Base-by-base conservation (phyloP, 2,888 invertebrate genomes). In the Cephus rjabovi region DNA sequence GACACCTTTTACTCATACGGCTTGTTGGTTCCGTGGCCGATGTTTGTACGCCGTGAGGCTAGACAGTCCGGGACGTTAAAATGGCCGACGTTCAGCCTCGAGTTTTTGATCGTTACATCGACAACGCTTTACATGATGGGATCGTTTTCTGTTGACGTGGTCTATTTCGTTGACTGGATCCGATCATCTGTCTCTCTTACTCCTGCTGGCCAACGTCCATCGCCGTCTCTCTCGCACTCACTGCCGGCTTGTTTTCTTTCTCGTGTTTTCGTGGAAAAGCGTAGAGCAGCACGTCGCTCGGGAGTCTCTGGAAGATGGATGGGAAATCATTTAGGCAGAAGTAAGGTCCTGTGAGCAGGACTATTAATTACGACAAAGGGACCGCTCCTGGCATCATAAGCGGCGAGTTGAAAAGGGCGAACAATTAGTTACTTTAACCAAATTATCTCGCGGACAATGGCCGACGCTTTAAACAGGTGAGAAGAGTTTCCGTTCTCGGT, bases 341-440 rank as follows among this genome's bases (percentile, higher is more conserved):
- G 86, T 86, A 85, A 84, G 80, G 83, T 82, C 82, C 82, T 83
- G 82, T 84, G 84, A 84, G 86, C 83, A 86, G 88, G 87, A 90
- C 91, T 91, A 91, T 91, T 91, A 91, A 91, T 91, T 91, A 91
- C 87, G 87, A 89, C 89, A 91, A 91, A 89, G 90, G 90, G 87
- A 87, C 90, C 91, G 91, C 89, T 85, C 81, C 77, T 75, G 77
- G 80, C 81, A 82, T 81, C 85, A 84, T 85, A 86, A 79, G 90
- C 89, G 90, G 89, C 89, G 79, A 84, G 84, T 85, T 87, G 83
- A 89, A 91, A 90, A 89, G 90, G 84, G 82, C 88, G 86, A 88
- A 89, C 91, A 90, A 91, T 91, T 91, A 91, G 91, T 91, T 90
- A 91, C 90, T 91, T 89, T 90, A 90, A 90, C 91, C 88, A 88